Evolutionary conservation across 2,888 invertebrate species (phyloP).

Genomic region (Napeogenes inachia): DNA sequence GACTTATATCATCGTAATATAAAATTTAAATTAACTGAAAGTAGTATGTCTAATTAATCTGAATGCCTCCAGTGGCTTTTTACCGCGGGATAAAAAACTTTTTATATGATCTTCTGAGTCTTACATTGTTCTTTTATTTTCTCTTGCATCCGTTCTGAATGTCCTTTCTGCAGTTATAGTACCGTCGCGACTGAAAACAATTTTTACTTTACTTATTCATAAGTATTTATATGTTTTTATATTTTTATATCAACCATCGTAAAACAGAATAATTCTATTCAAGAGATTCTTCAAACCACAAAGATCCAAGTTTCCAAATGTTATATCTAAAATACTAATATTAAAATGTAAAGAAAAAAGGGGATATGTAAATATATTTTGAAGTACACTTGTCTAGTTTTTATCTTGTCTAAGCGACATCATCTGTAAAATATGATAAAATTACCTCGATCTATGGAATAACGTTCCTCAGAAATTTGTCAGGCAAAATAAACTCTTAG

Average conservation of each 20-base stretch:
- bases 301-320: no score
- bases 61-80: conserved; percentile 6
- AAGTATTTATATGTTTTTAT: background rate
- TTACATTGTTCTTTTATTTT: conserved; percentile 27
- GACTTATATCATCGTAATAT: no score
- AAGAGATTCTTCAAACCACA: no score
- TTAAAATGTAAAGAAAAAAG: conserved; percentile 15
- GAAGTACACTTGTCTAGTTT: conserved; percentile 15
- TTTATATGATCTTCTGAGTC: conserved; percentile 25
- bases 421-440: conserved; percentile 46
- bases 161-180: conserved; percentile 19
- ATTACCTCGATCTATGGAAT: conserved; percentile 37
- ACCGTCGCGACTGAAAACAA: conserved; percentile 11
- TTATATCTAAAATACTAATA: no score
- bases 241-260: no score
- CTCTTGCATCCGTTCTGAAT: conserved; percentile 23
- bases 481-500: conserved; percentile 23
- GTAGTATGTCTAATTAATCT: conserved; percentile 8
- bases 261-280: no score
- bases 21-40: no score
- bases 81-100: conserved; percentile 1
- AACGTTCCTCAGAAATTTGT: conserved; percentile 24
- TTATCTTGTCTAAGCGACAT: conserved; percentile 17
- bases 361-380: conserved; percentile 21
- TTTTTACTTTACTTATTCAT: conserved; percentile 10